A percentile compares a stretch with the other conserved stretches of the same genome.
Conservation (phyloP, 2,888 invertebrate genomes). For the Chaetogeoica ovagalla region DNA sequence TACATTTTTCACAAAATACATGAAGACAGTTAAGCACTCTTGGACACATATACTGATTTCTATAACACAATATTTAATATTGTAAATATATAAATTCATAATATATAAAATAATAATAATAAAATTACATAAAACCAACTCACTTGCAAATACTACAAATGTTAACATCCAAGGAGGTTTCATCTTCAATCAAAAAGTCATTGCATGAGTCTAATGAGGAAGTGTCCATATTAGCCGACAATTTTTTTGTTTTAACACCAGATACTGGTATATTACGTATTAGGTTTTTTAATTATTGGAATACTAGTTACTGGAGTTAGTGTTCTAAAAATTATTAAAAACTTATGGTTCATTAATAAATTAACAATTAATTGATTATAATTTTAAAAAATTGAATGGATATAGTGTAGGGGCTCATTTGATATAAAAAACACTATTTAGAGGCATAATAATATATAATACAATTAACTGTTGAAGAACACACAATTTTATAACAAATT, state of each 20-base stretch:
- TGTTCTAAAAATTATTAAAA: neutral
- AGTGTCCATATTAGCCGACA: constrained; percentile 48
- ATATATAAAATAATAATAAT: constrained; percentile 49
- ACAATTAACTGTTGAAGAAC: too few relatives aligned
- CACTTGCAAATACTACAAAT: constrained; percentile 56
- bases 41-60: constrained; percentile 77
- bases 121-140: constrained; percentile 4
- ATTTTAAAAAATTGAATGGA: too few relatives aligned
- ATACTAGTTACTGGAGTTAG: neutral
- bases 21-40: constrained; percentile 91
- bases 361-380: too few relatives aligned
- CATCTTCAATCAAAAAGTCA: constrained; percentile 52
- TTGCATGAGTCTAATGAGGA: constrained; percentile 46
- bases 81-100: neutral
- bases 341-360: too few relatives aligned
- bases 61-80: constrained; percentile 58
- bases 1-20: constrained; percentile 90
- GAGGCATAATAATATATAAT: too few relatives aligned
- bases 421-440: too few relatives aligned
- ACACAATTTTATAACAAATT: too few relatives aligned
- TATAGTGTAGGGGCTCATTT: too few relatives aligned
- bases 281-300: constrained; percentile 8
- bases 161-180: constrained; percentile 32
- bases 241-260: neutral
- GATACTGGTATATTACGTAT: constrained; percentile 19